These are phyloP conservation scores for Lagodon rhomboides DNA, from an alignment of 2,797 vertebrate species.

Conservation along the genomic window DNA sequence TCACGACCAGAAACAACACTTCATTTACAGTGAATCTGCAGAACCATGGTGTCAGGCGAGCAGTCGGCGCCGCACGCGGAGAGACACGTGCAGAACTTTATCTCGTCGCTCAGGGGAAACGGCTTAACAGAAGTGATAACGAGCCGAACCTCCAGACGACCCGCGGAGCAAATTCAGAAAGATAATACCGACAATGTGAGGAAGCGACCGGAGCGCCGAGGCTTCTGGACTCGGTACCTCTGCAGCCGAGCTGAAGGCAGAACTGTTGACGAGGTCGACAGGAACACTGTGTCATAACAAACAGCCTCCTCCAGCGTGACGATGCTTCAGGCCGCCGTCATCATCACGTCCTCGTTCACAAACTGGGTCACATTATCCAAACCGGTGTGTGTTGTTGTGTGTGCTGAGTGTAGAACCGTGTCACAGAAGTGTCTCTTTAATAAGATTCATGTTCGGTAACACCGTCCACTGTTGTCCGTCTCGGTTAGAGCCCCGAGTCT, in stretches of 20 bases:
- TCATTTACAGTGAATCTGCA: not conserved
- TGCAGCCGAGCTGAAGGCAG: too few species aligned
- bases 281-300: too few species aligned
- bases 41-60: too few species aligned
- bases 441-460: not conserved
- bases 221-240: too few species aligned
- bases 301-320: not conserved
- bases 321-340: not conserved
- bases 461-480: too few species aligned
- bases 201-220: not conserved
- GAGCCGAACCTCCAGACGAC: not conserved
- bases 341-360: not conserved
- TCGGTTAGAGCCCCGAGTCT: too few species aligned
- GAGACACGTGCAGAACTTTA: not conserved
- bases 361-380: not conserved
- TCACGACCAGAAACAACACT: not conserved
- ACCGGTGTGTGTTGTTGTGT: not conserved
- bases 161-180: not conserved
- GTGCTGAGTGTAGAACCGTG: too few species aligned
- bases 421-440: not conserved
- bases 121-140: not conserved
- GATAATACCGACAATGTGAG: not conserved
- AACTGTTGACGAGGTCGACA: too few species aligned
- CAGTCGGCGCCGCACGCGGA: not conserved
- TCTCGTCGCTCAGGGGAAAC: too few species aligned